A percentile compares a stretch with the other conserved stretches of the same genome.
Evolutionary conservation across 2,113 vertebrate genomes (phyloP).

Genomic region (Onychostruthus taczanowskii): DNA sequence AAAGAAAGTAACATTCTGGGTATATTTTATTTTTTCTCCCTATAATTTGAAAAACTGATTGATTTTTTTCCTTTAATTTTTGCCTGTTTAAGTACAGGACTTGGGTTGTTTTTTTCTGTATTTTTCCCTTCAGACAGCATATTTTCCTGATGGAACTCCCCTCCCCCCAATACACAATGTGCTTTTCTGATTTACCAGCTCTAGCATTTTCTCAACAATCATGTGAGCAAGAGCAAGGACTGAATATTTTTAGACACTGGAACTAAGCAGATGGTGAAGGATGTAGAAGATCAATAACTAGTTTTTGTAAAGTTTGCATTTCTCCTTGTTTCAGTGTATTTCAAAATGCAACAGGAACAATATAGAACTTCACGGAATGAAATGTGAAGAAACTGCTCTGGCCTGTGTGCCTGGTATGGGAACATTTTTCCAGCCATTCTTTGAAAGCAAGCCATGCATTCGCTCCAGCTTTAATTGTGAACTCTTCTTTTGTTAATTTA

Average conservation of each 20-base stretch:
- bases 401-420: not conserved
- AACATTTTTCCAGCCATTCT: not conserved
- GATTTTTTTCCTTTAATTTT: conserved; percentile 2
- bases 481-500: conserved; percentile 46
- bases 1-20: not conserved
- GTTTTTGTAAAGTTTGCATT: conserved; percentile 45
- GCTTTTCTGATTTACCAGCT: conserved; percentile 66
- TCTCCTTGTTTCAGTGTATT: conserved; percentile 11
- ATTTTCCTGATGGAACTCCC: conserved; percentile 52
- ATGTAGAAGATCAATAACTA: conserved; percentile 45
- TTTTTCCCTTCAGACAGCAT: conserved; percentile 63
- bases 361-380: not conserved
- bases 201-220: conserved; percentile 65
- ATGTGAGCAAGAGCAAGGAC: conserved; percentile 53
- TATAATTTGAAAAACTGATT: not conserved
- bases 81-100: conserved; percentile 16
- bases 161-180: conserved; percentile 60
- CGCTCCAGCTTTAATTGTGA: conserved; percentile 32
- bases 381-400: not conserved
- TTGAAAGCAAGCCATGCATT: conserved; percentile 41
- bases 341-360: conserved; percentile 8
- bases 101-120: conserved; percentile 4
- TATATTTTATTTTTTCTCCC: not conserved
- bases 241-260: conserved; percentile 41
- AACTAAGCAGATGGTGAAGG: conserved; percentile 26